Base-by-base conservation (phyloP, 2,888 invertebrate genomes). In the Aspidiotus rigidus region DNA sequence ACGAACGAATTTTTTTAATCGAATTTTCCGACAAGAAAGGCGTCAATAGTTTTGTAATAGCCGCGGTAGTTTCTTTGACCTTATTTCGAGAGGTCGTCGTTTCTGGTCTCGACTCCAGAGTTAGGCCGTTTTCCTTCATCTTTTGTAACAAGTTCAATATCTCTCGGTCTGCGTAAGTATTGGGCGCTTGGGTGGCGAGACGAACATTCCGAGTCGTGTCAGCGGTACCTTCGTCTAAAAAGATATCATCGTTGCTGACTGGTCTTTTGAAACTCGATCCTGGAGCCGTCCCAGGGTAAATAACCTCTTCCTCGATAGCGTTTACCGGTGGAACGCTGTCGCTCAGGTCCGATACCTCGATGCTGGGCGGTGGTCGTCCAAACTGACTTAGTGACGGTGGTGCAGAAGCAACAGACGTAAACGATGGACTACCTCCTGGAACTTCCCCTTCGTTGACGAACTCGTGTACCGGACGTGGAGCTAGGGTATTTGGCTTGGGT, bases 1-100 rank as follows among this genome's bases (percentile, higher is more conserved):
- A 67, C 10, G 59, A 41, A n/a, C 60, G 67, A 15, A 67, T 67
- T 53, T 67, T 56, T 53, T 60, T 60, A 17, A 67, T 49, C 17
- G 67, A 59, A 9, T 59, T 49, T 10, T 67, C 60, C 7, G 67
- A 67, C 40, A 67, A 49, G 13, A 67, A 59, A 1, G 67, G 67
- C 11, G 49, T 28, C n/a, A 67, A 28, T 39, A 67, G 49, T 60
- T 67, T 67, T 15, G 67, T 60, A 28, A 67, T 67, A 53, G 67
- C 67, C 9, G 67, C 59, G 40, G 59, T 67, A 6, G 60, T 15
- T 3, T 67, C 67, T 6, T 53, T 64, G n/a, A 59, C 56, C 17
- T 60, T 67, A 49, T 67, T 40, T 11, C 41, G 16, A 11, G 11
- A 11, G 8, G 57, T 28, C 10, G 59, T 28, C 7, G 67, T 28